phyloP scores from a whole-genome alignment of 2,113 vertebrate genomes.

The Dicentrarchus labrax region DNA sequence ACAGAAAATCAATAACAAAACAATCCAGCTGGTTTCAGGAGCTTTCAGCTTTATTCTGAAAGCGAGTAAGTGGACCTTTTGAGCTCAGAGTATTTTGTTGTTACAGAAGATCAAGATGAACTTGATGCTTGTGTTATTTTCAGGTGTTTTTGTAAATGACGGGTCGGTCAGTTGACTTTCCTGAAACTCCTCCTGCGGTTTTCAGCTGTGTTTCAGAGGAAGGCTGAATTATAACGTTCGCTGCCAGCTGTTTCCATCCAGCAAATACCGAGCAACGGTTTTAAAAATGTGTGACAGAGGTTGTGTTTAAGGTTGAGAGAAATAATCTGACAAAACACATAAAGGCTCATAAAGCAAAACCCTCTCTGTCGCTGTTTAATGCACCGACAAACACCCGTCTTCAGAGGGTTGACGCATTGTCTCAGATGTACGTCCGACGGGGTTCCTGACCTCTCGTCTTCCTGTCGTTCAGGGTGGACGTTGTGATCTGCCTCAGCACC shows the following conservation, averaged over 20 bases:
- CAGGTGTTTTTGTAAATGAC: slow-evolving; percentile 15
- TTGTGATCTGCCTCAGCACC: slow-evolving; percentile 96
- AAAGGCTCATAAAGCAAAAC: background rate
- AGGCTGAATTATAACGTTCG: background rate
- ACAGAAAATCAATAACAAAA: background rate
- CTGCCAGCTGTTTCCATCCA: slow-evolving; percentile 13
- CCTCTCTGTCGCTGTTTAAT: background rate
- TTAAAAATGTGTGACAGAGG: too few relatives aligned
- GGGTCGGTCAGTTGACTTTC: background rate
- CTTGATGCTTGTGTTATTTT: background rate
- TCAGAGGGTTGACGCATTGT: background rate
- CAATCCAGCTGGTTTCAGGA: background rate
- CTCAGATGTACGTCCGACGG: background rate
- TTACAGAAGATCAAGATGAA: background rate
- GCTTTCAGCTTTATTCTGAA: background rate
- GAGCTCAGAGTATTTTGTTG: background rate
- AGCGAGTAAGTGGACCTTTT: too few relatives aligned
- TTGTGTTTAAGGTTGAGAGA: too few relatives aligned
- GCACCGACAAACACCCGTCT: background rate
- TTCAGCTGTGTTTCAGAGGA: background rate
- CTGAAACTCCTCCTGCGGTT: background rate
- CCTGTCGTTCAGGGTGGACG: slow-evolving; percentile 88
- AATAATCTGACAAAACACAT: too few relatives aligned
- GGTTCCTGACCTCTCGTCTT: background rate
- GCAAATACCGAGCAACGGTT: background rate